These are phyloP conservation scores for Sphaerophoria rueppellii DNA, from an alignment of 2,888 invertebrate genomes.

Conservation along the genomic window DNA sequence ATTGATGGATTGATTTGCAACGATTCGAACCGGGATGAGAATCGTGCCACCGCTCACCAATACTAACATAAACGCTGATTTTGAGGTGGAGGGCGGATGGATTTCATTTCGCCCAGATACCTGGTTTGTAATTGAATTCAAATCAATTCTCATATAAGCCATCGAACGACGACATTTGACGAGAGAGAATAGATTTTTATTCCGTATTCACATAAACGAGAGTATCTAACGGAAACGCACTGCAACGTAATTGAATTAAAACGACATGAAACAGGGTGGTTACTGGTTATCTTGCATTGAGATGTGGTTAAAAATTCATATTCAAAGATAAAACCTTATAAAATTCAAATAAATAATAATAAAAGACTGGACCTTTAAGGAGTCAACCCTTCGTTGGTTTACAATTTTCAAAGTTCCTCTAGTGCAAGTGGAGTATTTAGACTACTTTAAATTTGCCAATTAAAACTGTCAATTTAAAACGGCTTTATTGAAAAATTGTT, in stretches of 20 bases:
- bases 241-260: neutral
- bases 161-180: slow-evolving; percentile 3
- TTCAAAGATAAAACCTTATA: neutral
- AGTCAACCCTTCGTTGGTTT: too few relatives aligned
- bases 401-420: too few relatives aligned
- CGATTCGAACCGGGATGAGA: slow-evolving; percentile 19
- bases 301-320: neutral
- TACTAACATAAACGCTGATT: too few relatives aligned
- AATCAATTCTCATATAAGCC: slow-evolving; percentile 45
- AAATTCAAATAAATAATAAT: too few relatives aligned
- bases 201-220: neutral
- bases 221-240: neutral
- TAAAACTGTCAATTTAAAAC: too few relatives aligned
- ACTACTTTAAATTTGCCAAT: too few relatives aligned
- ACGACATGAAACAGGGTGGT: slow-evolving; percentile 12
- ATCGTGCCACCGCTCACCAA: slow-evolving; percentile 4
- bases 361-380: too few relatives aligned
- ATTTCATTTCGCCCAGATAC: slow-evolving; percentile 22
- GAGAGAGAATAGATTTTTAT: slow-evolving; percentile 14
- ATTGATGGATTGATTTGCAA: slow-evolving; percentile 65
- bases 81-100: neutral
- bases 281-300: neutral
- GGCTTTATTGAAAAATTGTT: too few relatives aligned
- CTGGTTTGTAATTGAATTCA: slow-evolving; percentile 57
- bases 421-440: too few relatives aligned